phyloP scores from a whole-genome alignment of 2,113 vertebrate species.

The Gymnorhina tibicen region DNA sequence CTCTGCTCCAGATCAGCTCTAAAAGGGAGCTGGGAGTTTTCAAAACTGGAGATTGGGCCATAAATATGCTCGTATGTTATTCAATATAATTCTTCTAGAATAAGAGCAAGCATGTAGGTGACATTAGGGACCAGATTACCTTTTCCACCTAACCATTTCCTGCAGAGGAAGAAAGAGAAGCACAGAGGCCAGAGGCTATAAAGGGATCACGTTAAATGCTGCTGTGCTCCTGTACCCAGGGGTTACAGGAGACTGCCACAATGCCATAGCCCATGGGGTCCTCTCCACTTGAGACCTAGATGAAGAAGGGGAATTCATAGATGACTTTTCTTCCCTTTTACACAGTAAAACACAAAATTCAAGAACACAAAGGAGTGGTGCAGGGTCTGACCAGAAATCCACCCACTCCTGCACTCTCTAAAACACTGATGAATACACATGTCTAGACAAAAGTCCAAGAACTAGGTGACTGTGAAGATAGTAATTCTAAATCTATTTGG shows the following conservation, averaged over 20 bases:
- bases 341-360: not conserved
- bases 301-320: not conserved
- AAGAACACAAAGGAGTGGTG: not conserved
- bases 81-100: not conserved
- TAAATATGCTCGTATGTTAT: not conserved
- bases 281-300: not conserved
- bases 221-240: too few relatives aligned
- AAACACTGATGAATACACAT: not conserved
- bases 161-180: not conserved
- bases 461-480: not conserved
- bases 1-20: not conserved
- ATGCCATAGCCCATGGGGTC: fast-evolving
- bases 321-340: not conserved
- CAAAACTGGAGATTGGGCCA: not conserved
- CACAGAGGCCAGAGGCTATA: not conserved
- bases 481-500: not conserved
- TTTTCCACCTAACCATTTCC: not conserved
- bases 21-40: not conserved
- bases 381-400: not conserved
- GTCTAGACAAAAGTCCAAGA: not conserved
- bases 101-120: not conserved
- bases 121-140: not conserved
- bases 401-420: not conserved
- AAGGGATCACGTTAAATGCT: not conserved
- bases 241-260: not conserved